Percentiles rank a stretch among this genome's conserved stretches.
Conservation (phyloP, 1,140 invertebrate genomes). For the Camponotus vicinus region DNA sequence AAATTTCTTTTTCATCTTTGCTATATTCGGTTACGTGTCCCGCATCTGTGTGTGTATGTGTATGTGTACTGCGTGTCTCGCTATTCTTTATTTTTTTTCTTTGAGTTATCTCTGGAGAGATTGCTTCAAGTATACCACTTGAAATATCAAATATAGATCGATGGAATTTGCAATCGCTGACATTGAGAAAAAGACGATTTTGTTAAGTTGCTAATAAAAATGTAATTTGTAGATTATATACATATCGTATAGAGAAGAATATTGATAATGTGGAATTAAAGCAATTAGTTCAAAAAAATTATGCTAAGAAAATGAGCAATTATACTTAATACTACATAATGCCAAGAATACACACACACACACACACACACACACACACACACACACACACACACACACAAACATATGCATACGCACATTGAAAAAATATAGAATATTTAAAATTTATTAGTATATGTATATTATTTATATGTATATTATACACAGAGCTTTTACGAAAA, state of each 20-base stretch:
- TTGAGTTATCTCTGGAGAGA: background rate
- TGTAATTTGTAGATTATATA: constrained; percentile 17
- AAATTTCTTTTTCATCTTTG: constrained; percentile 31
- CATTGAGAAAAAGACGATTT: constrained; percentile 9
- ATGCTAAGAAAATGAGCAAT: too few relatives aligned
- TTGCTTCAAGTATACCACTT: background rate
- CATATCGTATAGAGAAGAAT: background rate
- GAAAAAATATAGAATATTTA: too few relatives aligned
- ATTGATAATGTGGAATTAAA: background rate
- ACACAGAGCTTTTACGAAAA: too few relatives aligned
- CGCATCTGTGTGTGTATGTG: background rate
- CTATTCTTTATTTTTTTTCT: background rate
- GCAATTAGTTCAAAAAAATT: background rate
- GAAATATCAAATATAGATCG: constrained; percentile 45
- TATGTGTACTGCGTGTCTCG: background rate
- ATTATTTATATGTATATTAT: too few relatives aligned
- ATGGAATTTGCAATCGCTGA: constrained; percentile 40
- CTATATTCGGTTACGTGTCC: background rate
- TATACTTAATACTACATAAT: too few relatives aligned
- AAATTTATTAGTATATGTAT: too few relatives aligned
- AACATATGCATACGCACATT: too few relatives aligned
- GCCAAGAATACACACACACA: too few relatives aligned
- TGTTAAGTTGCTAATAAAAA: background rate
- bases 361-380: too few relatives aligned
- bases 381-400: too few relatives aligned